Percentiles rank a stretch among this genome's conserved stretches.
These are phyloP conservation scores for Ramphastos sulfuratus DNA, from an alignment of 2,113 vertebrate species.

Conservation along the genomic window DNA sequence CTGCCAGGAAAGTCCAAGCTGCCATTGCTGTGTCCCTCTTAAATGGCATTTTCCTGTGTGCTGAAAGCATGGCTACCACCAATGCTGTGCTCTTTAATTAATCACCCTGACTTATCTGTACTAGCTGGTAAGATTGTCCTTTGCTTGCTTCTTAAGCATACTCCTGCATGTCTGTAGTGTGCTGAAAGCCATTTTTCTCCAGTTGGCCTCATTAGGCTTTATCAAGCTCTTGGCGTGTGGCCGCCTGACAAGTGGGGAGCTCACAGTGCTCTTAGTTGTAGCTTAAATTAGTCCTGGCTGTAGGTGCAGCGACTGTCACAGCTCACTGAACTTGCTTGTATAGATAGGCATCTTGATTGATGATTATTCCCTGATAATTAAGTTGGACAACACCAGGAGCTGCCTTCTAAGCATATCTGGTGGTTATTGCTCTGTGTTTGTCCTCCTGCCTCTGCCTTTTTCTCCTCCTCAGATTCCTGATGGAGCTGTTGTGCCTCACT, in stretches of 20 bases:
- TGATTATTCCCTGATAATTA: background rate
- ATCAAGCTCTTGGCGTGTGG: accelerated
- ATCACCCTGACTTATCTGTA: background rate
- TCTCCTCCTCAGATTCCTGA: background rate
- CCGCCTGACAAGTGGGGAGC: background rate
- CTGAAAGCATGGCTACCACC: no score
- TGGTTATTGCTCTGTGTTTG: background rate
- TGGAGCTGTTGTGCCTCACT: background rate
- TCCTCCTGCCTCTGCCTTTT: background rate
- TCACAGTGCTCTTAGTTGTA: background rate
- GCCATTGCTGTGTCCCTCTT: no score
- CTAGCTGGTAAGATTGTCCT: background rate
- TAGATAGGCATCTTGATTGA: background rate
- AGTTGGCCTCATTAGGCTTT: background rate
- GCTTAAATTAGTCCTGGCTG: background rate
- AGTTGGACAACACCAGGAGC: background rate
- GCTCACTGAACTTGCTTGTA: background rate
- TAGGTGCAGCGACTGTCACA: background rate
- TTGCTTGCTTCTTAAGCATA: background rate
- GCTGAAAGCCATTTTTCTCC: background rate
- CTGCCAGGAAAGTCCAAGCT: no score
- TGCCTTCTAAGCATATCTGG: background rate
- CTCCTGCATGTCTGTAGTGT: accelerated
- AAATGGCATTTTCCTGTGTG: no score
- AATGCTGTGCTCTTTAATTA: background rate